Evolutionary conservation across 2,888 invertebrate species (phyloP).

Genomic region (Acleris laterana): DNA sequence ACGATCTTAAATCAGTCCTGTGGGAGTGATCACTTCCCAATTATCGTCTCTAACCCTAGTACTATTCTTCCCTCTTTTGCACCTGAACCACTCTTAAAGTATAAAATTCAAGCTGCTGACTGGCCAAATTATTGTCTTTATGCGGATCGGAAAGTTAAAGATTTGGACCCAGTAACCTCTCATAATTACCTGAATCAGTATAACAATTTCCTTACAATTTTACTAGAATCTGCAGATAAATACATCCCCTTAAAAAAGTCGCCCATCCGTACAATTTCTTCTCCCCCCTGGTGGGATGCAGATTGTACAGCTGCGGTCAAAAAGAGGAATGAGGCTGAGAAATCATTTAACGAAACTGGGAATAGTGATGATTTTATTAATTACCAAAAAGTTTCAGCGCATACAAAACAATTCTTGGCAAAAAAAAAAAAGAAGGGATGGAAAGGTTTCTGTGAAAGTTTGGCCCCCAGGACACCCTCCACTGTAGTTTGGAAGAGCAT

Average conservation of each 20-base stretch:
- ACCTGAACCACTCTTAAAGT: not conserved
- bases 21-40: not conserved
- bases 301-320: not conserved
- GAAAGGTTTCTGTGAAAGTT: no score
- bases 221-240: not conserved
- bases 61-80: not conserved
- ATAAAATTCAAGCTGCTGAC: no score
- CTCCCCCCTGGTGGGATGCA: no score
- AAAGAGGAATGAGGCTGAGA: not conserved
- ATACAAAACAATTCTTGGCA: not conserved
- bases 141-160: not conserved
- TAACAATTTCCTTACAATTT: not conserved
- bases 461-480: not conserved
- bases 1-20: not conserved
- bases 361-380: not conserved
- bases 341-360: not conserved
- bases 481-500: not conserved
- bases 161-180: not conserved
- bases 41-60: not conserved
- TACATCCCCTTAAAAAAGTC: not conserved
- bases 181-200: not conserved
- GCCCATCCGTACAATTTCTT: not conserved
- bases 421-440: constrained; percentile 1
- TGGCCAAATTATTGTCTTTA: not conserved
- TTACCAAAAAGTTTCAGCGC: not conserved